Base-by-base conservation (phyloP, 2,113 vertebrate species). In the Paracanthobrama guichenoti region DNA sequence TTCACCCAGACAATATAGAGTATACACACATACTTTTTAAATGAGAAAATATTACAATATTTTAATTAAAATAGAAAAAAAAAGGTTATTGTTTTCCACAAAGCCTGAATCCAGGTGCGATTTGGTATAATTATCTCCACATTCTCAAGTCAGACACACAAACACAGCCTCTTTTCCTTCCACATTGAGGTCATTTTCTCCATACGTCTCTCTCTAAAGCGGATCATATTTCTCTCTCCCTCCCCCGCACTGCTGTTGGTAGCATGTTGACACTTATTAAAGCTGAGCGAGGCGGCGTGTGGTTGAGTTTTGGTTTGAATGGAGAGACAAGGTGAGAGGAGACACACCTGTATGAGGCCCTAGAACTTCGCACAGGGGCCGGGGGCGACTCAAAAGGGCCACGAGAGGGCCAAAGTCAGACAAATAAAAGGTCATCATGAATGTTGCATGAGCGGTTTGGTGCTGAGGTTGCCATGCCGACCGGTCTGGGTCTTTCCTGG, bases 401-500 rank as follows among this genome's bases (percentile, higher is more conserved):
- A 80, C 59, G 50, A 66, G 83, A 76, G 44, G 83, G 79, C 74
- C 71, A 86, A 86, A 76, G 59, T 79, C 20, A 60, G 79, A 48
- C 87, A 83, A 73, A 48, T 77, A 85, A 92, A 95, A 94, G 94
- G 94, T 95, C 89, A 28, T 74, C 90, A 96, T 96, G 92, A 96
- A 96, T 96, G 95, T 90, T 95, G 88, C 92, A 95, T 92, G 94
- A 95, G 88, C 60, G 90, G 87, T 80, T 87, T 85, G 92, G 91
- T 89, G 88, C 81, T 89, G 88, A 80, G 28, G 93, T 95, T 92
- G 90, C 93, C 87, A 93, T 93, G 90, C 93, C 86, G 88, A 95
- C 81, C 6, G 14, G 85, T 28, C 50, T 89, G 92, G 92, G 84
- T 86, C 81, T 81, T 85, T 86, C 77, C 78, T 82, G 87, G 67